phyloP scores from a whole-genome alignment of 2,888 invertebrate species.

The Ormyrus nitidulus region DNA sequence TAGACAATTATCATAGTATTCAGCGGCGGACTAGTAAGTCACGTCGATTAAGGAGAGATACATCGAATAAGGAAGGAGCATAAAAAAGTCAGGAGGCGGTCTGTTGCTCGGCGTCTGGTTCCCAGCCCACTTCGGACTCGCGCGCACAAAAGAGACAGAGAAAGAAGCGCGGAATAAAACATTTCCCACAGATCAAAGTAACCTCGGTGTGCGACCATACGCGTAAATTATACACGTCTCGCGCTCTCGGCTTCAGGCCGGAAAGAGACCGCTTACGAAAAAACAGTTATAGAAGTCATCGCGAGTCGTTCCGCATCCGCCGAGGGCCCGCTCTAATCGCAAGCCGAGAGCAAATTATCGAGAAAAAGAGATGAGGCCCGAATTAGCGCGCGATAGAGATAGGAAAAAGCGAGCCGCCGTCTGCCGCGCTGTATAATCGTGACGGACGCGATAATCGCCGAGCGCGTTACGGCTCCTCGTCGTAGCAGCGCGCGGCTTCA shows the following conservation, averaged over 20 bases:
- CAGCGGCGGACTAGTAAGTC: constrained; percentile 55
- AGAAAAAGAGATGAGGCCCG: constrained; percentile 38
- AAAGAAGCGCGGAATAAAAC: constrained; percentile 63
- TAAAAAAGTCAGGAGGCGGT: constrained; percentile 41
- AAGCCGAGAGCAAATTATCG: constrained; percentile 38
- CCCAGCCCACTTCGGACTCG: constrained; percentile 66
- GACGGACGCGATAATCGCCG: constrained; percentile 73
- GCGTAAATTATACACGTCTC: constrained; percentile 61
- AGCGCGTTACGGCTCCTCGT: constrained; percentile 59
- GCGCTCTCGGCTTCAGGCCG: constrained; percentile 61
- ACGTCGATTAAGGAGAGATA: constrained; percentile 55
- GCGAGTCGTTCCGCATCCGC: constrained; percentile 58
- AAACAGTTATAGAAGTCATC: constrained; percentile 71
- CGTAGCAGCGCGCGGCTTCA: too few relatives aligned
- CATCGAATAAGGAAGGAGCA: constrained; percentile 53
- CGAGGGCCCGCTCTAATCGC: constrained; percentile 35
- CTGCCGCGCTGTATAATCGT: constrained; percentile 71
- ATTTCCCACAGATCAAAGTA: constrained; percentile 72
- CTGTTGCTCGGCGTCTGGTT: constrained; percentile 66
- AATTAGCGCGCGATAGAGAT: constrained; percentile 27
- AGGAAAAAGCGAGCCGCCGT: constrained; percentile 53
- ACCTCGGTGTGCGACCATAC: constrained; percentile 62
- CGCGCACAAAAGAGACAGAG: constrained; percentile 36
- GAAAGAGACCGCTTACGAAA: constrained; percentile 69
- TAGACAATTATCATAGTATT: constrained; percentile 39